phyloP scores from a whole-genome alignment of 2,797 vertebrate genomes.

The Pygocentrus nattereri region DNA sequence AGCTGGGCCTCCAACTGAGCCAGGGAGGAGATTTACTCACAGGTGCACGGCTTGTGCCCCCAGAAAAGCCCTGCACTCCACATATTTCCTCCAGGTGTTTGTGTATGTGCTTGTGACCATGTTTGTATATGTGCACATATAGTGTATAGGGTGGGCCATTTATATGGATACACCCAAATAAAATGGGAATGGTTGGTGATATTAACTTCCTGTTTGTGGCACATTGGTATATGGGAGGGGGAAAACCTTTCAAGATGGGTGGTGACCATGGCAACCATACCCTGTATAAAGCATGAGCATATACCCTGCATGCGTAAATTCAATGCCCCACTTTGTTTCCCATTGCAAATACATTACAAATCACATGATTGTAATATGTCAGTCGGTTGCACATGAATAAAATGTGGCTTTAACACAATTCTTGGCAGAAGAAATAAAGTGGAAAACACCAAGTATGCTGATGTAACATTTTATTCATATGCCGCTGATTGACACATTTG shows the following conservation, averaged over 20 bases:
- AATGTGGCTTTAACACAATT: neutral
- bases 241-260: no score
- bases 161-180: no score
- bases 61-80: conserved; percentile 20
- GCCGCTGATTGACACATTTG: neutral
- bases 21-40: conserved; percentile 27
- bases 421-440: neutral
- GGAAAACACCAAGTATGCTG: neutral
- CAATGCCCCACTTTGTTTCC: no score
- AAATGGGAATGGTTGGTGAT: no score
- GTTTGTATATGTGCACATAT: neutral
- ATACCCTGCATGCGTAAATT: neutral
- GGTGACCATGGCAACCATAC: no score
- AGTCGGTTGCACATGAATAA: neutral
- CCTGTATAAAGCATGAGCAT: neutral
- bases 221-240: no score
- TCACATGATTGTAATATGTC: neutral
- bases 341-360: no score
- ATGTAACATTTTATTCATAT: neutral
- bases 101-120: neutral
- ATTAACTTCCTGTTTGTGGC: no score
- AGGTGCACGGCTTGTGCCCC: conserved; percentile 22
- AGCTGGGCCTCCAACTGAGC: neutral
- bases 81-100: neutral
- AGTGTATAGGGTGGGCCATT: no score